Conservation (phyloP, 2,797 vertebrate genomes). For the Eidolon dupreanum region DNA sequence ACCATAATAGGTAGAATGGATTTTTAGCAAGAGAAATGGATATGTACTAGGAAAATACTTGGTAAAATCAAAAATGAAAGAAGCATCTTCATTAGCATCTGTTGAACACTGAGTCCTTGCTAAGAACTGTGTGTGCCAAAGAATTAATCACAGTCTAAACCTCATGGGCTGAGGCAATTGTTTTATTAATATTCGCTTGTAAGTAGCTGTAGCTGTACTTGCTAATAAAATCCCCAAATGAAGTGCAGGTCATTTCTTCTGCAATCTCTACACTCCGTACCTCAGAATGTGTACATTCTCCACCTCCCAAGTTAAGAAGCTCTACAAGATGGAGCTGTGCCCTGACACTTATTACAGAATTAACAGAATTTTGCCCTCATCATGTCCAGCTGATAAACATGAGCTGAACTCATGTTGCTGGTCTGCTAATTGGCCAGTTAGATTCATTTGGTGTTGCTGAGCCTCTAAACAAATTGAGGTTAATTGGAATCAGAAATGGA, state of each 20-base stretch:
- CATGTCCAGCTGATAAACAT: slow-evolving; percentile 55
- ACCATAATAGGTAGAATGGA: background rate
- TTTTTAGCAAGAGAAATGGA: background rate
- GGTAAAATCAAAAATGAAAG: slow-evolving; percentile 18
- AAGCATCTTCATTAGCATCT: background rate
- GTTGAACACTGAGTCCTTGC: slow-evolving; percentile 48
- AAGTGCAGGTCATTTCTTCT: background rate
- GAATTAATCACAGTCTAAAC: slow-evolving; percentile 65
- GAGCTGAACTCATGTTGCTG: slow-evolving; percentile 56
- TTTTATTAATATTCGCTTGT: slow-evolving; percentile 51
- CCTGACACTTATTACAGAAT: slow-evolving; percentile 56
- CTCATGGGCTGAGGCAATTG: background rate
- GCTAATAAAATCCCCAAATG: slow-evolving; percentile 44
- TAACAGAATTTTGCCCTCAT: slow-evolving; percentile 56
- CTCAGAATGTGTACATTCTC: background rate
- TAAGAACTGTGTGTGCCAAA: slow-evolving; percentile 38
- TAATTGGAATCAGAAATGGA: slow-evolving; percentile 66
- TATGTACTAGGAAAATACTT: slow-evolving; percentile 11
- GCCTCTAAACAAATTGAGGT: slow-evolving; percentile 67
- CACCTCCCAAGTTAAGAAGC: slow-evolving; percentile 16
- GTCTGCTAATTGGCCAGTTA: slow-evolving; percentile 67
- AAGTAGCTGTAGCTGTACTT: slow-evolving; percentile 27
- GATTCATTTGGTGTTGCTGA: slow-evolving; percentile 61
- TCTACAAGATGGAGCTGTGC: background rate
- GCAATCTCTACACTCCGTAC: background rate